Conservation (phyloP, 1,140 invertebrate species). For the Manduca sexta region DNA sequence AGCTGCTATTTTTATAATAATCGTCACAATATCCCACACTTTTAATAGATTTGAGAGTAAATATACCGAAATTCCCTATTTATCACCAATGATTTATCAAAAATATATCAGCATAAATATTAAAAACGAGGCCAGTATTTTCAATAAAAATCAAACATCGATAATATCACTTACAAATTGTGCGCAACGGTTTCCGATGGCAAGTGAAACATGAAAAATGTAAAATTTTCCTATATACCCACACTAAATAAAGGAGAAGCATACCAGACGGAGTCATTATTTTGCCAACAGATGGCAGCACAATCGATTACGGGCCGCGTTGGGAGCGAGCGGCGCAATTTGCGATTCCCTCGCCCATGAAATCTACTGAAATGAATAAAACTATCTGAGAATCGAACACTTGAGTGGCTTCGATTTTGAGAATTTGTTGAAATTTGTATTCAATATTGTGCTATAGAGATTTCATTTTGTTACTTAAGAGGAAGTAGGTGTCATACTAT, state of each 20-base stretch:
- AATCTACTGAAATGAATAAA: constrained; percentile 68
- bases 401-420: constrained; percentile 39
- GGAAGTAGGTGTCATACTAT: no score
- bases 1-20: no score
- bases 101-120: no score
- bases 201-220: constrained; percentile 2
- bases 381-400: constrained; percentile 52
- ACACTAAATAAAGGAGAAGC: constrained; percentile 34
- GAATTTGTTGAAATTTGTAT: constrained; percentile 17
- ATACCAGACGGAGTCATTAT: constrained; percentile 62
- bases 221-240: constrained; percentile 23
- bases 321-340: constrained; percentile 54
- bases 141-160: no score
- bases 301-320: constrained; percentile 53
- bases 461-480: no score
- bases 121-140: no score
- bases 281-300: constrained; percentile 65
- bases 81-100: no score
- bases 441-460: background rate
- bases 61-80: no score
- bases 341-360: constrained; percentile 56
- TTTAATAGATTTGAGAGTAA: no score
- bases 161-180: no score
- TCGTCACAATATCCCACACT: no score
- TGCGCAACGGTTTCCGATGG: background rate